phyloP scores from a whole-genome alignment of 1,140 invertebrate species.

The Drosophila pseudoobscura region DNA sequence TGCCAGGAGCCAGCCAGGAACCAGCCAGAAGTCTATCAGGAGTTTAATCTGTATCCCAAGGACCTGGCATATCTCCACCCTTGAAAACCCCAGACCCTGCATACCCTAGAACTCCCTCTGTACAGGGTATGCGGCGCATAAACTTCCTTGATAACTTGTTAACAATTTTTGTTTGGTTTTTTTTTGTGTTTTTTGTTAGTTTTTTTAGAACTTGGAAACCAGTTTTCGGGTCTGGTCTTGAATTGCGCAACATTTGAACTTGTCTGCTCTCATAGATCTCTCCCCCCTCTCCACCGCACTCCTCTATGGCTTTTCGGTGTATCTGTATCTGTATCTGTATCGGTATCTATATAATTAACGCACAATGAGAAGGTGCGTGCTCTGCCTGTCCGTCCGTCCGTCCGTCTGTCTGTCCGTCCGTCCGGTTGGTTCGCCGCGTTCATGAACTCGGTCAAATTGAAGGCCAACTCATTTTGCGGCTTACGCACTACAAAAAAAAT shows the following conservation, averaged over 20 bases:
- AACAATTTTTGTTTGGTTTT: slow-evolving; percentile 51
- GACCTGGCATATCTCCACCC: no score
- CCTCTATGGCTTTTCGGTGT: slow-evolving; percentile 50
- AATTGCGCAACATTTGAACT: slow-evolving; percentile 56
- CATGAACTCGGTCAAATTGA: slow-evolving; percentile 80
- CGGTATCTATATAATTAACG: slow-evolving; percentile 76
- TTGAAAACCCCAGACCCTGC: no score
- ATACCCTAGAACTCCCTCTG: no score
- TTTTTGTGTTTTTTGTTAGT: no score
- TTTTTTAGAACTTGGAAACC: slow-evolving; percentile 72
- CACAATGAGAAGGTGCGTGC: slow-evolving; percentile 78
- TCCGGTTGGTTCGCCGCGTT: slow-evolving; percentile 38
- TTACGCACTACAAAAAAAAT: slow-evolving; percentile 71
- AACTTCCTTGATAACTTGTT: slow-evolving; percentile 78
- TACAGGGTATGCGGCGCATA: neutral
- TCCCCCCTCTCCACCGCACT: slow-evolving; percentile 19
- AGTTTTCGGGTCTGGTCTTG: slow-evolving; percentile 43
- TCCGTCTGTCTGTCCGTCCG: neutral
- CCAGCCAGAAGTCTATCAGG: no score
- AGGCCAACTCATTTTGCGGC: slow-evolving; percentile 77
- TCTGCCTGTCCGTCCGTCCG: slow-evolving; percentile 3
- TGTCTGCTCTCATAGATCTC: slow-evolving; percentile 16
- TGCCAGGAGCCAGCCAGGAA: no score
- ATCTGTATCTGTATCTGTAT: slow-evolving; percentile 26
- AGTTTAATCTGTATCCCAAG: no score